Evolutionary conservation across 2,797 vertebrate genomes (phyloP), one percentile per base, ranked within the genome.

Genomic region (Tolypeutes matacus): DNA sequence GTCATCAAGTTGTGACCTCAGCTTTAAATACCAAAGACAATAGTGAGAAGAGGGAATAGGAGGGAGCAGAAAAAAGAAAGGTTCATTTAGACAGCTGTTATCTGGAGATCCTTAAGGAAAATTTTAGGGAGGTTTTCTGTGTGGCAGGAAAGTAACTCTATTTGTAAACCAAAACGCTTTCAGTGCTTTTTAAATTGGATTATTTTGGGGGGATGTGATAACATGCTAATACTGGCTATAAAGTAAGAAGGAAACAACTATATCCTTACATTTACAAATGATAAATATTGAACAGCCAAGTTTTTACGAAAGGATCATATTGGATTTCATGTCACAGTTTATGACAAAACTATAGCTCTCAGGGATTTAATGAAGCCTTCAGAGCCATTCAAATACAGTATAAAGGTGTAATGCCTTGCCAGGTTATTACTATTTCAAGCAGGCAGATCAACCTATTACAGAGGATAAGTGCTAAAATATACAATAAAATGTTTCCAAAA

Each of bases 321-420:
- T 94, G 4, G 17, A 77, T 84, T 84, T 89, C 64, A 12, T 92
- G 12, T 89, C n/a, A 91, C 75, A 81, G 29, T 91, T 93, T 88
- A 67, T 36, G 8, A 95, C 81, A 82, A 87, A 93, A 75, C 1
- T 10, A 49, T 23, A 89, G 46, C n/a, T 93, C 69, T 86, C 2
- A 10, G 46, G 29, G 65, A 85, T 62, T 95, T 89, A 77, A 34
- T 82, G 70, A 94, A 51, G 27, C 9, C 15, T 51, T 72, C 14
- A 80, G 86, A 86, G 73, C n/a, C 7, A 21, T 70, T 92, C 2
- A 72, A 78, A 65, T 87, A 25, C 9, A 88, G 42, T 49, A 29
- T 60, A 70, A 91, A 36, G n/a, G 42, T 88, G 15, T 56, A 78
- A 67, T 25, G 29, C 11, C 49, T 78, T 1, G 0, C 23, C 7